phyloP scores from a whole-genome alignment of 92 coral and sea anemone species.

The Phenganax stokvisi region DNA sequence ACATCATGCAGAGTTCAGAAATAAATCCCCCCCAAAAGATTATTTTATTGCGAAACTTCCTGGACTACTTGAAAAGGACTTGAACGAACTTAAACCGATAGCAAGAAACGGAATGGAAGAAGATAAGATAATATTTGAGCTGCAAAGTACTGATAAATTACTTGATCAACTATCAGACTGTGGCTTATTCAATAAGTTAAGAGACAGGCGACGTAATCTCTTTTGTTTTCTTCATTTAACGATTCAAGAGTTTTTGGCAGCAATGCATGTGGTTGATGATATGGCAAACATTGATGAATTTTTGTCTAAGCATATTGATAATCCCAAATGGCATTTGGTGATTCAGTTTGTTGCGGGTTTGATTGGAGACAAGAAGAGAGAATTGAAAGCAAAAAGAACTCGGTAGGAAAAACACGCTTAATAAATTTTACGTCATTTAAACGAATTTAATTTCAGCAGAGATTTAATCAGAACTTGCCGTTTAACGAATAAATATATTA shows the following conservation, averaged over 20 bases:
- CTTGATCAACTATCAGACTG: background rate
- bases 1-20: background rate
- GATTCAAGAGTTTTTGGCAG: background rate
- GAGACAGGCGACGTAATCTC: background rate
- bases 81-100: background rate
- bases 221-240: background rate
- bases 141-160: background rate
- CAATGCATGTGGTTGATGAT: too few relatives aligned
- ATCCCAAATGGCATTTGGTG: background rate
- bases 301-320: background rate
- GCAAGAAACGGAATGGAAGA: background rate
- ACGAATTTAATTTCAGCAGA: too few relatives aligned
- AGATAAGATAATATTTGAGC: background rate
- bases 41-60: background rate
- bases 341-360: background rate
- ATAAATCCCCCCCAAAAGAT: background rate
- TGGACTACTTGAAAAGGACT: background rate
- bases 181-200: background rate
- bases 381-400: background rate
- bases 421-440: too few relatives aligned
- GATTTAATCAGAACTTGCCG: too few relatives aligned
- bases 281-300: background rate
- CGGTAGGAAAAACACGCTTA: too few relatives aligned
- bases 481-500: too few relatives aligned
- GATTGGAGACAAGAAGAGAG: background rate